Conservation (phyloP, 1,140 invertebrate species). For the Sinella curviseta region DNA sequence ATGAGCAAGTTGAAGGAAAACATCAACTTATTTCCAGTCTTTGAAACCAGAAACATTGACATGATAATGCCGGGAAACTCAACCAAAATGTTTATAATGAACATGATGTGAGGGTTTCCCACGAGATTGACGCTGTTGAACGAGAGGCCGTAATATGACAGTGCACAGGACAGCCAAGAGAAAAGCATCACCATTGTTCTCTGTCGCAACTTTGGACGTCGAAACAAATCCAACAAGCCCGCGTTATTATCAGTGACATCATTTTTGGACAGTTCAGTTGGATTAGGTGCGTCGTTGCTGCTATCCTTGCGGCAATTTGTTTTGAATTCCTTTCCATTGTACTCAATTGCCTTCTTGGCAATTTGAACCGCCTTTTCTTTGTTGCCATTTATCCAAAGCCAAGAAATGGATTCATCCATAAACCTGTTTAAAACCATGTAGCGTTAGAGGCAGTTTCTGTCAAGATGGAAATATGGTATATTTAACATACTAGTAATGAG, state of each 20-base stretch:
- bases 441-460: neutral
- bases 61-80: neutral
- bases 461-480: too few relatives aligned
- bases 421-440: slow-evolving; percentile 62
- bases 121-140: slow-evolving; percentile 62
- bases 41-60: neutral
- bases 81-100: slow-evolving; percentile 4
- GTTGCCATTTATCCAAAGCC: slow-evolving; percentile 78
- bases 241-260: neutral
- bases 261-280: neutral
- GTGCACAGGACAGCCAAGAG: slow-evolving; percentile 71
- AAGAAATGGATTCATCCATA: slow-evolving; percentile 81
- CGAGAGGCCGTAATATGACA: slow-evolving; percentile 79
- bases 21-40: neutral
- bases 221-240: slow-evolving; percentile 69
- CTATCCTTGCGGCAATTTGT: neutral
- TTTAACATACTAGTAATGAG: neutral
- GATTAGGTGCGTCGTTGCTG: slow-evolving; percentile 1
- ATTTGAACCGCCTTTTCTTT: slow-evolving; percentile 64
- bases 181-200: slow-evolving; percentile 79
- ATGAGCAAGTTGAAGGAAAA: neutral
- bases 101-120: neutral
- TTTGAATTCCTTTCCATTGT: slow-evolving; percentile 62
- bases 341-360: slow-evolving; percentile 53
- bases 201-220: slow-evolving; percentile 73